A percentile compares a stretch with the other conserved stretches of the same genome.
phyloP scores from a whole-genome alignment of 2,888 invertebrate genomes.

The Erebia aethiops region DNA sequence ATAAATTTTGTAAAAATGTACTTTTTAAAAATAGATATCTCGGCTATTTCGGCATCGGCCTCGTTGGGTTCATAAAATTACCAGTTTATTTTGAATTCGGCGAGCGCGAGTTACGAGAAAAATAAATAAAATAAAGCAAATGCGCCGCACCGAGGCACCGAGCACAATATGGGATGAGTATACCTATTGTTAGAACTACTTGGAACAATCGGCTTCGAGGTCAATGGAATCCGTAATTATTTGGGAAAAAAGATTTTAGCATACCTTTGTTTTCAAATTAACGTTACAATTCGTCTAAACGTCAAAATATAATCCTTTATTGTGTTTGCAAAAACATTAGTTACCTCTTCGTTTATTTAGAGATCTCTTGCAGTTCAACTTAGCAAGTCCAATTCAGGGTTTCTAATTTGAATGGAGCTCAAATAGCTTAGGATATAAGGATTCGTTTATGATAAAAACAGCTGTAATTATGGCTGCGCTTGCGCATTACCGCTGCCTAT shows the following conservation, averaged over 20 bases:
- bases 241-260: slow-evolving; percentile 49
- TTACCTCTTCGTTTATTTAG: too few species aligned
- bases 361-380: not conserved
- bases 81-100: slow-evolving; percentile 69
- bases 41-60: slow-evolving; percentile 59
- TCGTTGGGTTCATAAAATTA: slow-evolving; percentile 65
- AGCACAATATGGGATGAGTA: slow-evolving; percentile 40
- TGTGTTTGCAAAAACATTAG: not conserved
- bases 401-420: not conserved
- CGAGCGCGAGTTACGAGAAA: slow-evolving; percentile 61
- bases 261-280: slow-evolving; percentile 52
- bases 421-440: slow-evolving; percentile 13
- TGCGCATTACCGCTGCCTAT: slow-evolving; percentile 30
- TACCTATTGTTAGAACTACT: slow-evolving; percentile 45
- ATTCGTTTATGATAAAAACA: slow-evolving; percentile 40
- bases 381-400: not conserved
- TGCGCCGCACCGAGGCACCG: slow-evolving; percentile 37
- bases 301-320: slow-evolving; percentile 20
- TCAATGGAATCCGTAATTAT: slow-evolving; percentile 46
- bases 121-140: slow-evolving; percentile 52
- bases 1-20: slow-evolving; percentile 34
- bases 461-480: slow-evolving; percentile 36
- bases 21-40: slow-evolving; percentile 43
- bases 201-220: slow-evolving; percentile 46
- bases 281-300: slow-evolving; percentile 30